Base-by-base conservation (phyloP, 2,888 invertebrate species). In the Drosophila niveifrons region DNA sequence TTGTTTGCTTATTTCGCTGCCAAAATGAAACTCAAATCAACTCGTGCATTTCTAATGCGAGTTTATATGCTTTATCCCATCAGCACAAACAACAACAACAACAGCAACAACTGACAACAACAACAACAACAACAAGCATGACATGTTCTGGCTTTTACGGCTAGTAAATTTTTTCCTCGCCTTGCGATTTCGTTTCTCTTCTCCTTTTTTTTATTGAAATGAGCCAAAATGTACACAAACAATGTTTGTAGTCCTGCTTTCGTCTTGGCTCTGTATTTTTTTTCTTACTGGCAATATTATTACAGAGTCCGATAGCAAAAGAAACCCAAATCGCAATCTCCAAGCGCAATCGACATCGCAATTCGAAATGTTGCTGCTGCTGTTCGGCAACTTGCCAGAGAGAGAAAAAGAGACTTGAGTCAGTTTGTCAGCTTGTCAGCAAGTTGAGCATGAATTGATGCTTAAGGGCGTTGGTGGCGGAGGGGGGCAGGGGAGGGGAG, bases 31-130 rank as follows among this genome's bases (percentile, higher is more conserved):
- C 87, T 80, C 73, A 87, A 88, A 83, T 88, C 89, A 90, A 90
- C 82, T 91, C 91, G 91, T 91, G 91, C 91, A 91, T 91, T 91
- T 89, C 84, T 91, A 91, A 91, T 91, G 89, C 85, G 85, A 90
- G 85, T 91, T 89, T 90, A 83, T 90, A 83, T 83, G 78, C 69
- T 86, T 77, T 80, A 83, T 75, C 63, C 72, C 66, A 73, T 85
- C 88, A 80, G 70, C 70, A 62, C 28, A 36, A 39, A 36, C 10
- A 57, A 36, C 56, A 57, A 29, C 3, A 13, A 17, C 47, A 53
- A 57, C 17, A 50, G n/a, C 8, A 15, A 9, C 47, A 55, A 56
- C 74, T 34, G 72, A 86, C 86, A 79, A 64, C 74, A 66, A 34
- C 46, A 23, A 58, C 48, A 55, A 47, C 9, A 44, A 11, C 56